A percentile compares a stretch with the other conserved stretches of the same genome.
Evolutionary conservation across 2,113 vertebrate genomes (phyloP).

Genomic region (Rousettus leschenaultii): DNA sequence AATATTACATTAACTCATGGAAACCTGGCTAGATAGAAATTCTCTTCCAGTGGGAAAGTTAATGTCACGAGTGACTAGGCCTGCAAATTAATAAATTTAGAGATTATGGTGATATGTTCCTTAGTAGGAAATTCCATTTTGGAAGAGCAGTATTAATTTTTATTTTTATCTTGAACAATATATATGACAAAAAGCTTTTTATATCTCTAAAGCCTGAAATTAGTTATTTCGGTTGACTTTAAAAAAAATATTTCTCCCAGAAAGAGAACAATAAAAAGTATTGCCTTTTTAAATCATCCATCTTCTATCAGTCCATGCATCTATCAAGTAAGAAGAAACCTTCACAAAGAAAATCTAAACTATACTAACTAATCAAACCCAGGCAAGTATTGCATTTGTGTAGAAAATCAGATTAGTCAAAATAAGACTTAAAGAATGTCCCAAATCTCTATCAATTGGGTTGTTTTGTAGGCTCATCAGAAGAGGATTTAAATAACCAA

Average conservation of each 20-base stretch:
- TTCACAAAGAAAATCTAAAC: constrained; percentile 38
- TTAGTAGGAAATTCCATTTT: constrained; percentile 1
- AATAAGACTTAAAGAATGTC: neutral
- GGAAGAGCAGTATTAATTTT: neutral
- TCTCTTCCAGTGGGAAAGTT: constrained; percentile 9
- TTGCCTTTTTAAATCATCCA: neutral
- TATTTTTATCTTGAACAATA: neutral
- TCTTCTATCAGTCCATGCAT: neutral
- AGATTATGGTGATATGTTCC: neutral
- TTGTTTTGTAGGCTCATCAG: constrained; percentile 34
- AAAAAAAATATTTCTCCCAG: neutral
- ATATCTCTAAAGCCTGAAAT: neutral
- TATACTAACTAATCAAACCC: neutral
- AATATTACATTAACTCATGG: neutral
- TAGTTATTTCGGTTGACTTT: neutral
- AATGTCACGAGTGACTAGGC: neutral
- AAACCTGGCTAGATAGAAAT: neutral
- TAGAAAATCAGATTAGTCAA: constrained; percentile 36
- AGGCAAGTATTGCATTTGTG: neutral
- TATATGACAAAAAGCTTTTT: neutral
- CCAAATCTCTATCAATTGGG: neutral
- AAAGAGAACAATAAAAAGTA: neutral
- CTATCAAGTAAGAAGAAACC: neutral
- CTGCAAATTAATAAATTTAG: constrained; percentile 27
- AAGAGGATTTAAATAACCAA: constrained; percentile 8